Evolutionary conservation across 2,888 invertebrate genomes (phyloP).

Genomic region (Torymus aiolomorphi): DNA sequence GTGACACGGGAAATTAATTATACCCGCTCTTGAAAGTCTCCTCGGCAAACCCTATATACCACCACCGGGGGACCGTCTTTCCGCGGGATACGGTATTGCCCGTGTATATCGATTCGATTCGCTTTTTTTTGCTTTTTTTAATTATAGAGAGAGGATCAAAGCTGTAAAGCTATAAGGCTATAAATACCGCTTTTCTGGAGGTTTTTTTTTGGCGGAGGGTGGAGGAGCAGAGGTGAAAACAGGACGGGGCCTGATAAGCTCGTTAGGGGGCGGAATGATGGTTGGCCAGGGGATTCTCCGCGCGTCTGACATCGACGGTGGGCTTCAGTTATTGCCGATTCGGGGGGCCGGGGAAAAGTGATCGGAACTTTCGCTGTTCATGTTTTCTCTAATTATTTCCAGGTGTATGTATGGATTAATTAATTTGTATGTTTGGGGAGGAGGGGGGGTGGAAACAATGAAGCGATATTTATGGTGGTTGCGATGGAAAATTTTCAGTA

Average conservation of each 20-base stretch:
- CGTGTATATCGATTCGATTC: constrained; percentile 46
- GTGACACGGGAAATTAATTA: constrained; percentile 76
- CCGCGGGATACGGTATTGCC: neutral
- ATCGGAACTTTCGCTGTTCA: neutral
- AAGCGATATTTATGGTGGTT: too few relatives aligned
- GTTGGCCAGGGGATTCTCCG: too few relatives aligned
- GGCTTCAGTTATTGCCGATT: too few relatives aligned
- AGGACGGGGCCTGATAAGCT: constrained; percentile 6
- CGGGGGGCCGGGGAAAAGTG: neutral
- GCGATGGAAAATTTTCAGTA: too few relatives aligned
- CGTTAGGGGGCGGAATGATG: too few relatives aligned
- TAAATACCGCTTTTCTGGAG: constrained; percentile 35
- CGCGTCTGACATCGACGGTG: too few relatives aligned
- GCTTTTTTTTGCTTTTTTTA: constrained; percentile 33
- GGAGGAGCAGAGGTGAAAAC: neutral
- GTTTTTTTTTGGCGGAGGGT: constrained; percentile 50
- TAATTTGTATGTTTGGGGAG: too few relatives aligned
- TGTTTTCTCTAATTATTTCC: constrained; percentile 23
- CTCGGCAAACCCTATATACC: constrained; percentile 20
- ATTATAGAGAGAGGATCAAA: constrained; percentile 48
- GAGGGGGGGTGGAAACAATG: too few relatives aligned
- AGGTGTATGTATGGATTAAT: too few relatives aligned
- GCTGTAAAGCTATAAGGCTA: constrained; percentile 33
- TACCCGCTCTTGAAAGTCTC: constrained; percentile 72
- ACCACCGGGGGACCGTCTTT: constrained; percentile 45